Conservation (phyloP, 2,888 invertebrate species). For the Aphidoletes aphidimyza region DNA sequence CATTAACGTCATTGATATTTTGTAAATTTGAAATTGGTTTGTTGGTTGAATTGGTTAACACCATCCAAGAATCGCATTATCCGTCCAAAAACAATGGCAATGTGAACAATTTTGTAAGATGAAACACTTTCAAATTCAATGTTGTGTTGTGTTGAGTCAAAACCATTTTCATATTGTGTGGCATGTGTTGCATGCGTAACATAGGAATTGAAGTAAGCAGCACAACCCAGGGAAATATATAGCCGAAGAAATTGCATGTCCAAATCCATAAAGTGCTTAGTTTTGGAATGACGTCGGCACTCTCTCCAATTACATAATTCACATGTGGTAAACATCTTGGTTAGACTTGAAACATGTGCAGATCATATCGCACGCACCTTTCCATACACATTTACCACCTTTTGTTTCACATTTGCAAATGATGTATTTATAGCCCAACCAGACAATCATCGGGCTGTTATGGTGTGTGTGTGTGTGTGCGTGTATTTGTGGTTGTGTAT, state of each 20-base stretch:
- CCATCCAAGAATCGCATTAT: not conserved
- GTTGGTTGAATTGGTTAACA: too few relatives aligned
- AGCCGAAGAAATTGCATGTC: not conserved
- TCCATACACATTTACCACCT: not conserved
- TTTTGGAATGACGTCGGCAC: not conserved
- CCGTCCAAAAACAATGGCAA: not conserved
- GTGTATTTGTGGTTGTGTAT: too few relatives aligned
- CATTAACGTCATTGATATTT: not conserved
- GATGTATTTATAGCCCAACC: not conserved
- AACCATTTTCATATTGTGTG: too few relatives aligned
- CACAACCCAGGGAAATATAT: too few relatives aligned
- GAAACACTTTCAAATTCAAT: too few relatives aligned
- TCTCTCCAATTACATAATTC: not conserved
- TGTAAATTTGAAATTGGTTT: not conserved
- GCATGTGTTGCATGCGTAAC: too few relatives aligned
- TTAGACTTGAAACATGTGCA: not conserved
- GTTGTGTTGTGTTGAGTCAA: too few relatives aligned
- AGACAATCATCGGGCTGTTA: too few relatives aligned
- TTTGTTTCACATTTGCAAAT: not conserved
- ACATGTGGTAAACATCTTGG: not conserved
- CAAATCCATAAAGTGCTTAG: not conserved
- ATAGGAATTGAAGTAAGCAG: too few relatives aligned
- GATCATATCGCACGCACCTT: not conserved
- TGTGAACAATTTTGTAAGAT: not conserved
- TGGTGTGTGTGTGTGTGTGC: too few relatives aligned